phyloP scores from a whole-genome alignment of 2,888 invertebrate genomes.

The Flabesymbios commensalis region DNA sequence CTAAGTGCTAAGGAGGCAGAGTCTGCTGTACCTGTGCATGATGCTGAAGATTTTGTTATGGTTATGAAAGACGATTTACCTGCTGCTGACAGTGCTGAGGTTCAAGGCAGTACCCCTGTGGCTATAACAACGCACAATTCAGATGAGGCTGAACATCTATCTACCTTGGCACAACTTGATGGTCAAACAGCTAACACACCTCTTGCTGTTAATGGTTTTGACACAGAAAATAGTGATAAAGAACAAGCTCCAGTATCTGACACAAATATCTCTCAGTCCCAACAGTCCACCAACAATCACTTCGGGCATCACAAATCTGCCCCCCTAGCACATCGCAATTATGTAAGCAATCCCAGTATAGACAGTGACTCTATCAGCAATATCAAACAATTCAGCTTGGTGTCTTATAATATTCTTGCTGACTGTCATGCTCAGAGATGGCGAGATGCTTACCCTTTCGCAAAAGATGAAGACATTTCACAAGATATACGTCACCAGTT shows the following conservation, averaged over 20 bases:
- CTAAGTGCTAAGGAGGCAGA: not conserved
- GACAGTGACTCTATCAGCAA: slow-evolving; percentile 28
- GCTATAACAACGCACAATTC: not conserved
- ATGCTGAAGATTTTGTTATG: slow-evolving; percentile 44
- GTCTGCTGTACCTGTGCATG: not conserved
- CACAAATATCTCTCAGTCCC: no score
- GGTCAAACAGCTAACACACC: not conserved
- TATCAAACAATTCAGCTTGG: slow-evolving; percentile 48
- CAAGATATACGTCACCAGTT: slow-evolving; percentile 43
- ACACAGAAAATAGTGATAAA: no score
- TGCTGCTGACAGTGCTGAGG: slow-evolving; percentile 40
- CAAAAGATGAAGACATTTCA: slow-evolving; percentile 38
- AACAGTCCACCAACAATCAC: not conserved
- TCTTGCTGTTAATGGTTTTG: no score
- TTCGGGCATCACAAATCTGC: not conserved
- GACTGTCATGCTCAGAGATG: slow-evolving; percentile 50
- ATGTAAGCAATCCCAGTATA: slow-evolving; percentile 41
- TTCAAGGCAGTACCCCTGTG: slow-evolving; percentile 32
- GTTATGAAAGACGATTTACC: slow-evolving; percentile 47
- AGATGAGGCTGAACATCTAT: not conserved
- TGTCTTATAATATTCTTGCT: slow-evolving; percentile 58
- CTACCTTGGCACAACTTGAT: not conserved
- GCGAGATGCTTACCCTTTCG: slow-evolving; percentile 38
- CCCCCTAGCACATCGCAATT: slow-evolving; percentile 39
- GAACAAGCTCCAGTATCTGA: no score